These are phyloP conservation scores for Telmatherina bonti DNA, from an alignment of 2,797 vertebrate species.

Conservation along the genomic window DNA sequence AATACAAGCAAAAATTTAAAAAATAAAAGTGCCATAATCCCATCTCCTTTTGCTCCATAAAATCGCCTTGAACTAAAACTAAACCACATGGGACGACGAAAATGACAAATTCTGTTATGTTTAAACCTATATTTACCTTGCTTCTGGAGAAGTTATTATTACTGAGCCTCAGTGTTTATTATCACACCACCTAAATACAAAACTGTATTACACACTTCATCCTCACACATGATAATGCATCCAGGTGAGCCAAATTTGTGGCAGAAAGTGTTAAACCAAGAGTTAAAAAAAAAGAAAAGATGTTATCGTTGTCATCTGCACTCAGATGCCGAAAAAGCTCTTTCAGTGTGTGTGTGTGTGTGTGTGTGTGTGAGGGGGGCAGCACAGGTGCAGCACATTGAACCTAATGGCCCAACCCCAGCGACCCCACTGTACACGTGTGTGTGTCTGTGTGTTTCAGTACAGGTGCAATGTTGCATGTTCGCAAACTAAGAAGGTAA, in stretches of 20 bases:
- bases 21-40: too few species aligned
- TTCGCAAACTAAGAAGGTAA: slow-evolving; percentile 53
- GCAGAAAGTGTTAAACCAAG: slow-evolving; percentile 69
- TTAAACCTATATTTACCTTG: not conserved
- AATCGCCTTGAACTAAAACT: slow-evolving; percentile 32
- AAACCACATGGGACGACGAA: slow-evolving; percentile 14
- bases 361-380: too few species aligned
- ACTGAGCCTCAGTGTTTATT: slow-evolving; percentile 29
- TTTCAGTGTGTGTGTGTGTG: slow-evolving; percentile 10
- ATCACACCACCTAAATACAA: slow-evolving; percentile 36
- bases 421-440: slow-evolving; percentile 32
- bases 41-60: slow-evolving; percentile 26
- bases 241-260: slow-evolving; percentile 75
- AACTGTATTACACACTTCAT: slow-evolving; percentile 26
- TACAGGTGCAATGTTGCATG: slow-evolving; percentile 76
- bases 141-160: slow-evolving; percentile 14
- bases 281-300: slow-evolving; percentile 72
- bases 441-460: slow-evolving; percentile 31
- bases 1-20: too few species aligned
- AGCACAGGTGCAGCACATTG: slow-evolving; percentile 69
- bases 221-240: slow-evolving; percentile 34
- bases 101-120: not conserved
- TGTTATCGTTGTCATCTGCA: slow-evolving; percentile 73
- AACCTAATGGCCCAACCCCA: slow-evolving; percentile 60
- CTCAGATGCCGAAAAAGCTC: slow-evolving; percentile 57